Evolutionary conservation across 2,888 invertebrate species (phyloP).

Genomic region (Nephrocerus scutellatus): DNA sequence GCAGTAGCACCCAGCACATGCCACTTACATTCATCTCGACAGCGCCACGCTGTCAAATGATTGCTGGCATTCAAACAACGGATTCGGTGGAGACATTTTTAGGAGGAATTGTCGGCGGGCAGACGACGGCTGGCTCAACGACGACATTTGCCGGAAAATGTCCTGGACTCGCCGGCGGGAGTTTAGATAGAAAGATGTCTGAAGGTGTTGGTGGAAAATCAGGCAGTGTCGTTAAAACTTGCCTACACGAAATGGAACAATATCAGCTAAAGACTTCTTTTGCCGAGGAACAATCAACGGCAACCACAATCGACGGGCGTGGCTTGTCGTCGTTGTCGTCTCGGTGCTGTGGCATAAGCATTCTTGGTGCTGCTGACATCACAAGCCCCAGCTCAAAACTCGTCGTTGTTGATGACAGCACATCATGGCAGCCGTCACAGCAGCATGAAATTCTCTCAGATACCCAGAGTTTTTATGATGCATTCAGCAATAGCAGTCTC

Average conservation of each 20-base stretch:
- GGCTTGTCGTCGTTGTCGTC: no score
- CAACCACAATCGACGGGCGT: no score
- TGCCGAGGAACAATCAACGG: no score
- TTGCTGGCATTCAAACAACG: constrained; percentile 22
- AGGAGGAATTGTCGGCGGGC: no score
- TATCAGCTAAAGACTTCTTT: no score
- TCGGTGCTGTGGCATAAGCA: no score
- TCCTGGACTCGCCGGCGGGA: constrained; percentile 8
- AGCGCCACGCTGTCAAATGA: constrained; percentile 39
- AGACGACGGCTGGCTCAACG: no score
- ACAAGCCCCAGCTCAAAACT: no score
- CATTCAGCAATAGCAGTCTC: constrained; percentile 34
- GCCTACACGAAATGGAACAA: constrained; percentile 21
- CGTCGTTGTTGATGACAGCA: constrained; percentile 14
- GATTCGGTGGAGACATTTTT: constrained; percentile 35
- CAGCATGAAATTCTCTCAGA: constrained; percentile 19
- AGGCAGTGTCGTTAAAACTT: constrained; percentile 1
- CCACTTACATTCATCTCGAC: constrained; percentile 45
- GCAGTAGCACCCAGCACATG: constrained; percentile 20
- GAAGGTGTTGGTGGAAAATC: constrained; percentile 11
- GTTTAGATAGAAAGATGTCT: constrained; percentile 20
- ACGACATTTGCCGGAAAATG: constrained; percentile 1
- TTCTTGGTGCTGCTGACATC: no score
- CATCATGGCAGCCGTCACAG: constrained; percentile 18
- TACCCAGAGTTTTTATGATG: constrained; percentile 20